These are phyloP conservation scores for Oreochromis mossambicus DNA, from an alignment of 2,797 vertebrate species.

Conservation along the genomic window DNA sequence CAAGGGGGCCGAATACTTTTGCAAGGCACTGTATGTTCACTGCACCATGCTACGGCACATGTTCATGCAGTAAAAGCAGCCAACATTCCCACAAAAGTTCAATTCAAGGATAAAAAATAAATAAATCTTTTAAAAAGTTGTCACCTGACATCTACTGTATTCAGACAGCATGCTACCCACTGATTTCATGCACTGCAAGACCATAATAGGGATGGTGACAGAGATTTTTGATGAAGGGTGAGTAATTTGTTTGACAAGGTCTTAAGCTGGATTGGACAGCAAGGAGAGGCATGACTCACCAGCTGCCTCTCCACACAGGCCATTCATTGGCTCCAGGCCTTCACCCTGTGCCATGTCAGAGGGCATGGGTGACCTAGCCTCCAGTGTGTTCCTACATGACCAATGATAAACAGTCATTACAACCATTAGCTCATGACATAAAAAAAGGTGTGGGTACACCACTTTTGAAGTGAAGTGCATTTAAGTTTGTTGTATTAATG, in stretches of 20 bases:
- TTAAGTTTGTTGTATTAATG: background rate
- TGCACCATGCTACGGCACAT: background rate
- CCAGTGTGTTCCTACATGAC: conserved; percentile 75
- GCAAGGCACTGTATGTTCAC: background rate
- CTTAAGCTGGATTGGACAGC: conserved; percentile 39
- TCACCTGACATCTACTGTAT: background rate
- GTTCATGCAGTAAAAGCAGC: conserved; percentile 19
- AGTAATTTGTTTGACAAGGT: conserved; percentile 3
- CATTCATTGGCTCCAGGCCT: conserved; percentile 53
- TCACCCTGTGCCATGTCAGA: conserved; percentile 58
- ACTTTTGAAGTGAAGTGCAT: background rate
- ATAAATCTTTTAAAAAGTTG: background rate
- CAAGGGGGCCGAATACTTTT: too few relatives aligned
- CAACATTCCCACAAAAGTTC: background rate
- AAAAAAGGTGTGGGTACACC: background rate
- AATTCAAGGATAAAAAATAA: background rate
- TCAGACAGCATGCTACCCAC: background rate
- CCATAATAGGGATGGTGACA: conserved; percentile 19
- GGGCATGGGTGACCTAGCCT: conserved; percentile 53
- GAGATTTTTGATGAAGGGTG: background rate
- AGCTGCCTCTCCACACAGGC: conserved; percentile 59
- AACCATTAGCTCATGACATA: conserved; percentile 30
- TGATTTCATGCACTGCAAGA: background rate
- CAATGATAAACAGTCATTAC: conserved; percentile 72
- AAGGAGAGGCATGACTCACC: conserved; percentile 75